These are phyloP conservation scores for Heliconius hewitsoni DNA, from an alignment of 1,140 invertebrate genomes.

Conservation along the genomic window DNA sequence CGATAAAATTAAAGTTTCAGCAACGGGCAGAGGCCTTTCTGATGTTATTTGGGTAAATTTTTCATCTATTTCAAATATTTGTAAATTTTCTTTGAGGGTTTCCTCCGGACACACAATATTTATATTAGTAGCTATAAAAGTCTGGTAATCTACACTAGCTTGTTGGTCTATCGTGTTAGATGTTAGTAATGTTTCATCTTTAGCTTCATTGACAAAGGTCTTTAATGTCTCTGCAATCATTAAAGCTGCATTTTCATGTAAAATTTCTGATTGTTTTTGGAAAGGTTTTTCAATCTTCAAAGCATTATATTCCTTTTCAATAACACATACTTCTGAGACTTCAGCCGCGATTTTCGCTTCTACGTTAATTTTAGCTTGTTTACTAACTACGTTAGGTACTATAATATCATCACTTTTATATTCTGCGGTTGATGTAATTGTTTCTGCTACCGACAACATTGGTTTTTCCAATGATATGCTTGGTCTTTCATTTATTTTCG, in stretches of 20 bases:
- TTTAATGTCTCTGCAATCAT: constrained; percentile 28
- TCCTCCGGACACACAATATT: constrained; percentile 16
- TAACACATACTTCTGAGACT: neutral
- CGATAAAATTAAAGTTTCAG: constrained; percentile 20
- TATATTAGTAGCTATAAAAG: constrained; percentile 12
- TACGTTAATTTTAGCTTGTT: constrained; percentile 27
- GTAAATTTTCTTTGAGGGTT: constrained; percentile 22
- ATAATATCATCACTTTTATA: constrained; percentile 15
- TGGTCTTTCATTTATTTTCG: constrained; percentile 21
- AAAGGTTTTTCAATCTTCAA: constrained; percentile 3
- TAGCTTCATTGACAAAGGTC: too few relatives aligned
- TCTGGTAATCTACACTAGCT: too few relatives aligned
- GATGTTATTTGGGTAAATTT: constrained; percentile 24
- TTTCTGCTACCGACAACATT: constrained; percentile 29
- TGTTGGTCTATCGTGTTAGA: too few relatives aligned
- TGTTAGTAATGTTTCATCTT: too few relatives aligned
- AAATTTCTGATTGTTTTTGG: constrained; percentile 4
- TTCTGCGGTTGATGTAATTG: constrained; percentile 21
- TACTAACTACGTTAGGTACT: neutral
- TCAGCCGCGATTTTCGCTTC: constrained; percentile 18
- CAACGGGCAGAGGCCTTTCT: constrained; percentile 20
- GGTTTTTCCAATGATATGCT: constrained; percentile 20
- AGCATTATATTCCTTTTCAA: constrained; percentile 15
- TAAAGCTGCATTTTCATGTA: constrained; percentile 3
- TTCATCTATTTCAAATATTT: constrained; percentile 6